Evolutionary conservation across 2,113 vertebrate species (phyloP), one percentile per base, ranked within the genome.

Genomic region (Psittacara wagleri): DNA sequence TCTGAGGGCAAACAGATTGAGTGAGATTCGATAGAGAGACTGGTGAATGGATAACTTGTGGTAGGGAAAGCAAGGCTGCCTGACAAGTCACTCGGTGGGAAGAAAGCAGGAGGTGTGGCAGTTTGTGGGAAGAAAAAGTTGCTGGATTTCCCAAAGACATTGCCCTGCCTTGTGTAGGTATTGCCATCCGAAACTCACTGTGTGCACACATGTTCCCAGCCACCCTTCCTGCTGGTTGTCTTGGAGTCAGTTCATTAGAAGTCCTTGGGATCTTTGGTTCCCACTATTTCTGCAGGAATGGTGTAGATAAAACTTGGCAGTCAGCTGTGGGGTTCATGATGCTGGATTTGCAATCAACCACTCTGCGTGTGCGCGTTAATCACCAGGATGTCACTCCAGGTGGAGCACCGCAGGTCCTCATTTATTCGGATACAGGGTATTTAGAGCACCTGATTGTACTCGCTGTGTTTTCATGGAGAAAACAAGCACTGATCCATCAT

Each of bases 111-210:
- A 94, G 96, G 94, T 92, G 95, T 86, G 93, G 96, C 84, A 79
- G 74, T 46, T 79, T 91, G 95, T 97, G 96, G 95, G 95, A 97
- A 95, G 81, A 73, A 89, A 17, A 82, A 25, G 91, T 62, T 92
- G 51, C 66, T 87, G 83, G 62, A 79, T 93, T 97, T 95, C 96
- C 86, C 94, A 95, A 95, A 95, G 92, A 46, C 92, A 31, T 94
- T 3, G n/a, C 94, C 95, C 94, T 84, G 83, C 89, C 83, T 91
- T 51, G 55, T 0, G 1, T 33, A 86, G 94, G 69, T 79, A 1
- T 55, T 4, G 0, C 69, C 6, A 12, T 78, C 91, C 1, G 3
- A 80, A 94, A 89, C 86, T 84, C 17, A 0, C 48, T 4, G 70
- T 0, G 0, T 28, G 72, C 0, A 0, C 39, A 2, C 3, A 0